These are phyloP conservation scores for Osmerus mordax DNA, from an alignment of 2,113 vertebrate species.

Conservation along the genomic window DNA sequence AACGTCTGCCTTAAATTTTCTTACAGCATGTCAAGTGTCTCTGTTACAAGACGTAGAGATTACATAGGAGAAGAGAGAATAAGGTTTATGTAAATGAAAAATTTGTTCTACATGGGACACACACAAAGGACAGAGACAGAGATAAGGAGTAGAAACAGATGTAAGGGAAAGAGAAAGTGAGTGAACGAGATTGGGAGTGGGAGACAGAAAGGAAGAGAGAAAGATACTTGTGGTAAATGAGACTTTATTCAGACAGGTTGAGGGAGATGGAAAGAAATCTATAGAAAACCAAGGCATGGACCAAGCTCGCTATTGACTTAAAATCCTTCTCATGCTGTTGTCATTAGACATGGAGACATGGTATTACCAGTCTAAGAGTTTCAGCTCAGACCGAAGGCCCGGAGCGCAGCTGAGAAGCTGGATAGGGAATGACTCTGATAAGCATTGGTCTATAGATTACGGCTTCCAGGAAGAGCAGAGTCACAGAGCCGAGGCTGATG, in stretches of 20 bases:
- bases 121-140: neutral
- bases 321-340: neutral
- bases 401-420: neutral
- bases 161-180: neutral
- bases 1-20: too few relatives aligned
- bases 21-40: too few relatives aligned
- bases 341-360: neutral
- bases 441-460: conserved; percentile 13
- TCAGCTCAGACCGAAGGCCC: neutral
- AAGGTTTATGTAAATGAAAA: too few relatives aligned
- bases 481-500: neutral
- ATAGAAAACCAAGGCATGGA: neutral
- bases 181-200: neutral
- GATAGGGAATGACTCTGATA: conserved; percentile 20
- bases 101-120: neutral
- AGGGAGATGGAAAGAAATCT: neutral
- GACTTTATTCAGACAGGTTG: neutral
- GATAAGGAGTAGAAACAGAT: neutral
- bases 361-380: neutral
- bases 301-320: neutral
- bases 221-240: neutral
- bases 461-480: conserved; percentile 20
- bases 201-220: neutral
- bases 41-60: too few relatives aligned
- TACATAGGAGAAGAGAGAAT: too few relatives aligned